phyloP scores from a whole-genome alignment of 2,888 invertebrate species.

The Euphydryas editha region DNA sequence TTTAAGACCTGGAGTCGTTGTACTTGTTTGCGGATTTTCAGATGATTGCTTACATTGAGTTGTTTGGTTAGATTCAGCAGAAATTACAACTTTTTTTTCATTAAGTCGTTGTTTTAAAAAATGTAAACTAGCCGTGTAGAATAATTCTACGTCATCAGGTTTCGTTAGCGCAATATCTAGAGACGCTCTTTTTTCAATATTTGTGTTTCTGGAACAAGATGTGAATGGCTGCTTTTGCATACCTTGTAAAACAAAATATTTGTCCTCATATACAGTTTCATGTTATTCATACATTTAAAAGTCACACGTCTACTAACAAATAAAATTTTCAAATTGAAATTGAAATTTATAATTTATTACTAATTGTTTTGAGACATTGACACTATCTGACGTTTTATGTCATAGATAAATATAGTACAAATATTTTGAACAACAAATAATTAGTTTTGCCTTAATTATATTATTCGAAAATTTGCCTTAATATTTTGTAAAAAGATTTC shows the following conservation, averaged over 20 bases:
- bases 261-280: constrained; percentile 30
- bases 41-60: constrained; percentile 57
- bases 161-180: constrained; percentile 41
- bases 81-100: constrained; percentile 52
- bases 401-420: no score
- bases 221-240: constrained; percentile 48
- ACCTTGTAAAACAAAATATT: constrained; percentile 33
- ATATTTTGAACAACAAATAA: no score
- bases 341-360: constrained; percentile 18
- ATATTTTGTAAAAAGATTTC: no score
- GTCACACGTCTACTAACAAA: not conserved
- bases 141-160: constrained; percentile 60
- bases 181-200: constrained; percentile 24
- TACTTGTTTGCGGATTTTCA: constrained; percentile 4
- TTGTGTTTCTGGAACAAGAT: constrained; percentile 33
- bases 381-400: constrained; percentile 6
- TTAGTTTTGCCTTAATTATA: no score
- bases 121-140: constrained; percentile 70
- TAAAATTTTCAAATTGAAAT: not conserved
- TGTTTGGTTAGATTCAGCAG: constrained; percentile 46
- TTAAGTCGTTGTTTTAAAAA: constrained; percentile 68
- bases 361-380: constrained; percentile 13
- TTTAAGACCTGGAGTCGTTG: constrained; percentile 16
- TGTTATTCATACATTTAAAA: not conserved
- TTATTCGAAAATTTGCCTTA: no score